Evolutionary conservation across 2,113 vertebrate species (phyloP), one percentile per base, ranked within the genome.

Genomic region (Psilopsiagon aurifrons): DNA sequence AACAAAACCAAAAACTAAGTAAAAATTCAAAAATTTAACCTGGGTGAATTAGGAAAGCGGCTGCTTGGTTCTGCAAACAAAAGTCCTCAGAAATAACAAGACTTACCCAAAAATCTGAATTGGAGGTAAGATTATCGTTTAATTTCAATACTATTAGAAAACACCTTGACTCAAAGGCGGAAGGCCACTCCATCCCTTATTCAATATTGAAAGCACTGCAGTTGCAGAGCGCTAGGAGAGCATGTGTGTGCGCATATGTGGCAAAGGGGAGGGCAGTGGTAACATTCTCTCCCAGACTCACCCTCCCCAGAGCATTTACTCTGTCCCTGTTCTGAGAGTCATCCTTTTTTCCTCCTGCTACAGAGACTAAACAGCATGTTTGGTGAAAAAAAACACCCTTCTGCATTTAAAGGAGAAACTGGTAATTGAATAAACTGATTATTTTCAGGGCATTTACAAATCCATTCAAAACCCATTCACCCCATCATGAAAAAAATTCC

Each of bases 371-470:
- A 73, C 39, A 79, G 39, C 8, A 5, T 69, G 47, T 90, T 59
- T 52, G 51, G 16, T 10, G 1, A 41, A 29, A 73, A 62, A 37
- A 63, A 31, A 29, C 67, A 59, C 1, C 59, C 25, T 81, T 79
- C 59, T 20, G 22, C 69, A 89, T 86, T 95, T 93, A 95, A 94
- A 86, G 70, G 44, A 69, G 33, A 90, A 54, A 46, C 59, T 93
- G 29, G 13, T 88, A 82, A 93, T 33, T 67, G 70, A 80, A 51
- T 82, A 86, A 78, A 87, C 43, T 49, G 54, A 73, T 80, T 83
- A 76, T 66, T 88, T 87, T 95, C 94, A 89, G 75, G 64, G 9
- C 85, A 82, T 85, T 96, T 83, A 94, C 51, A 46, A 86, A 62
- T 62, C 37, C 54, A 81, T 95, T 96, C 87, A 83, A 78, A 95